Conservation (phyloP, 2,797 vertebrate genomes). For the Vireo griseus region DNA sequence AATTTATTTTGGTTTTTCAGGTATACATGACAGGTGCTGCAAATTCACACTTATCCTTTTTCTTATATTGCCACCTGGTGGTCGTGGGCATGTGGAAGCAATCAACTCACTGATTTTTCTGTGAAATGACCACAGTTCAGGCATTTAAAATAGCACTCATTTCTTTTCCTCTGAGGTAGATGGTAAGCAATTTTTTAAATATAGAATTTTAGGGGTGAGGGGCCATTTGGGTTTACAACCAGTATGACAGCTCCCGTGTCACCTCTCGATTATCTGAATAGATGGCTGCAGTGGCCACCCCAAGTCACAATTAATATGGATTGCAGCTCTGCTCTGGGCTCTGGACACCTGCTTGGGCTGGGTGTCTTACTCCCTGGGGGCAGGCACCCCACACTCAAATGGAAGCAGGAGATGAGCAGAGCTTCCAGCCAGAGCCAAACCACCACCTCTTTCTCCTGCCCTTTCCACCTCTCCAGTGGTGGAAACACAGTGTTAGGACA, state of each 20-base stretch:
- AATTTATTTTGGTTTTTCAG: neutral
- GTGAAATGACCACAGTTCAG: neutral
- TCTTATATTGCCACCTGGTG: slow-evolving; percentile 59
- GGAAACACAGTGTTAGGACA: neutral
- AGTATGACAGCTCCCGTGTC: accelerated
- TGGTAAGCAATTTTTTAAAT: neutral
- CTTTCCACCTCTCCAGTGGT: neutral
- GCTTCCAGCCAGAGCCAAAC: neutral
- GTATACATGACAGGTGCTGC: neutral
- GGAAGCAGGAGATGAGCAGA: neutral
- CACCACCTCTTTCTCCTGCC: neutral
- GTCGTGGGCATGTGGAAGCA: neutral
- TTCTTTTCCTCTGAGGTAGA: neutral
- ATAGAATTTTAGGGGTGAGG: neutral
- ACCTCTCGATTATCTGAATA: neutral
- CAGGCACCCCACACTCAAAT: accelerated
- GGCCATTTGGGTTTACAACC: neutral
- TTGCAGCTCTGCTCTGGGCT: neutral
- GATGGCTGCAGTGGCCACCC: neutral
- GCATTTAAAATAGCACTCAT: neutral
- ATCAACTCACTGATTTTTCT: neutral
- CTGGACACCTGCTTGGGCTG: neutral
- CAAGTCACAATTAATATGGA: neutral
- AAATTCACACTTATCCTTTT: neutral
- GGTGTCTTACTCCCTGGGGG: neutral